These are phyloP conservation scores for Chaunax sp. DNA, from an alignment of 2,797 vertebrate species.

Conservation along the genomic window DNA sequence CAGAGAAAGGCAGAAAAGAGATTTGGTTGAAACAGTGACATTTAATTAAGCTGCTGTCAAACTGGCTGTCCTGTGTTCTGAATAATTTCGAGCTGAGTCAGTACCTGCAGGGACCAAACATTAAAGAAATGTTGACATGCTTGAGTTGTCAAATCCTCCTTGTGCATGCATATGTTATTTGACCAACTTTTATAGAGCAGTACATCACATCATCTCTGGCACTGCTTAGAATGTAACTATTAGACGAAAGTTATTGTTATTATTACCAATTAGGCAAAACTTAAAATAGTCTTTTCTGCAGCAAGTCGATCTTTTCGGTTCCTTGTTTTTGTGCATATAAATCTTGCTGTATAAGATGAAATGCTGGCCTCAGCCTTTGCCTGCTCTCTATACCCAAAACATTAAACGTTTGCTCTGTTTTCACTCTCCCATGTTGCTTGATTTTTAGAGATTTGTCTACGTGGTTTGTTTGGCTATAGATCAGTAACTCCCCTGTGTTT, in stretches of 20 bases:
- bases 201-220: neutral
- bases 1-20: constrained; percentile 13
- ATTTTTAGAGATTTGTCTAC: constrained; percentile 52
- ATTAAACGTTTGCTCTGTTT: constrained; percentile 61
- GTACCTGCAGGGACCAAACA: neutral
- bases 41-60: constrained; percentile 24
- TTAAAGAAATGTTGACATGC: constrained; percentile 1
- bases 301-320: constrained; percentile 13
- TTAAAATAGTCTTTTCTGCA: neutral
- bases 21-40: constrained; percentile 9
- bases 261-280: no score
- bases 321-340: constrained; percentile 34
- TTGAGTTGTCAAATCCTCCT: constrained; percentile 20
- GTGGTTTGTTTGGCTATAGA: constrained; percentile 55
- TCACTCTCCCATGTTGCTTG: constrained; percentile 43
- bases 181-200: neutral
- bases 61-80: neutral
- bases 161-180: neutral
- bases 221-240: neutral
- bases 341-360: constrained; percentile 47
- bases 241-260: no score
- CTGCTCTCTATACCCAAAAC: constrained; percentile 52
- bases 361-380: constrained; percentile 40
- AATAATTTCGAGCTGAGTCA: constrained; percentile 3
- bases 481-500: constrained; percentile 40